Conservation (phyloP, 2,113 vertebrate genomes). For the Bombycilla garrulus region DNA sequence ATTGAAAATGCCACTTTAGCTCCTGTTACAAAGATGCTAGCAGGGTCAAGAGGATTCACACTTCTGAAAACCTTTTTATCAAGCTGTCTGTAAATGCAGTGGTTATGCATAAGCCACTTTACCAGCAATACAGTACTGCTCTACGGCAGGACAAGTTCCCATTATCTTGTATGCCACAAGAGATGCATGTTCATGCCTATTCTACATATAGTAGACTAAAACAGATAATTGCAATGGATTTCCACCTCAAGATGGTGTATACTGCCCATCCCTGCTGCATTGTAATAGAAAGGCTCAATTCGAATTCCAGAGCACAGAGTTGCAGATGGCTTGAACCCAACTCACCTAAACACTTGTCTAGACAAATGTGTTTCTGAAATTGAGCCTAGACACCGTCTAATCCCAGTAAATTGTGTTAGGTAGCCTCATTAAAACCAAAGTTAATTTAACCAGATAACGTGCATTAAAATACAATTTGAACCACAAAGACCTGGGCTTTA, state of each 20-base stretch:
- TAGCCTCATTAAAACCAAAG: not conserved
- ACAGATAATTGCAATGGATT: not conserved
- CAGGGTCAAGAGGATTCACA: not conserved
- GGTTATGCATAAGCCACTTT: not conserved
- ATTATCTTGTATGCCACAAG: not conserved
- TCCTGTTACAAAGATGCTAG: not conserved
- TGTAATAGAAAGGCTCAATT: not conserved
- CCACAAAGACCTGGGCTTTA: not conserved
- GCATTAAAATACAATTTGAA: not conserved
- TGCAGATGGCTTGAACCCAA: not conserved
- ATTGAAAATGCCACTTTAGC: not conserved
- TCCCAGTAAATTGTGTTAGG: not conserved
- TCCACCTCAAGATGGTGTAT: not conserved
- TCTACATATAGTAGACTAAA: not conserved
- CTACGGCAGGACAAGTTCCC: not conserved
- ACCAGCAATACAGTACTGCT: rapidly evolving
- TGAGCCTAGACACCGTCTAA: not conserved
- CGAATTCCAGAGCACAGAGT: not conserved
- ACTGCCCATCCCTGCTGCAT: not conserved
- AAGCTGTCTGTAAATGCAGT: not conserved
- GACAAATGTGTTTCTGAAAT: not conserved
- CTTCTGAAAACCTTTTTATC: not conserved
- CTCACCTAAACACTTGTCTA: not conserved
- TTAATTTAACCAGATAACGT: not conserved
- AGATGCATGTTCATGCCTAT: not conserved